phyloP scores from a whole-genome alignment of 2,113 vertebrate genomes.

The Pseudopodoces humilis region DNA sequence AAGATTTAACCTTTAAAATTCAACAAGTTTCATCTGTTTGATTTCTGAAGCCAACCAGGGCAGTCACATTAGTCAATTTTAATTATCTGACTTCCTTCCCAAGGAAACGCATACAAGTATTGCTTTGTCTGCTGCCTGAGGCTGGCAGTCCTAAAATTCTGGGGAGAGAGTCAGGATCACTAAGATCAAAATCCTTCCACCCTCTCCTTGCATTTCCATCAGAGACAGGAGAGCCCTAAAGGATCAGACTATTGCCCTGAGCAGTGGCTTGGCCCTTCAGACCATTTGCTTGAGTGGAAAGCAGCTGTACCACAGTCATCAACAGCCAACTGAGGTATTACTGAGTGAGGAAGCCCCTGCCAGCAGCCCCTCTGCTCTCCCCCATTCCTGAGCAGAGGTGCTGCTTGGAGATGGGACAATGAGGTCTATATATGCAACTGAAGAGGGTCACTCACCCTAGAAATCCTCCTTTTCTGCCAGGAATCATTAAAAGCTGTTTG shows the following conservation, averaged over 20 bases:
- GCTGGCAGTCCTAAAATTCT: not conserved
- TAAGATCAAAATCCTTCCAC: not conserved
- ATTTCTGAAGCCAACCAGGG: not conserved
- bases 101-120: not conserved
- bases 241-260: not conserved
- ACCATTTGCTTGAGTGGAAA: fast-evolving
- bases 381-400: not conserved
- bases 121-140: not conserved
- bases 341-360: not conserved
- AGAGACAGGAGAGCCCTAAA: not conserved
- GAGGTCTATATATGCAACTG: not conserved
- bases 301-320: not conserved
- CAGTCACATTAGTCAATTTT: not conserved
- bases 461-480: not conserved
- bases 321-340: not conserved
- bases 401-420: not conserved
- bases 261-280: not conserved
- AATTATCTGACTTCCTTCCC: not conserved
- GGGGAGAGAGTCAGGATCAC: not conserved
- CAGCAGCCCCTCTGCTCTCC: not conserved
- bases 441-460: not conserved
- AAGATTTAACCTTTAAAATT: not conserved
- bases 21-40: not conserved
- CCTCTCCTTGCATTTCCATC: not conserved
- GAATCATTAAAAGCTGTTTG: not conserved